phyloP scores from a whole-genome alignment of 2,888 invertebrate genomes.

The Drosophila melanosoma region DNA sequence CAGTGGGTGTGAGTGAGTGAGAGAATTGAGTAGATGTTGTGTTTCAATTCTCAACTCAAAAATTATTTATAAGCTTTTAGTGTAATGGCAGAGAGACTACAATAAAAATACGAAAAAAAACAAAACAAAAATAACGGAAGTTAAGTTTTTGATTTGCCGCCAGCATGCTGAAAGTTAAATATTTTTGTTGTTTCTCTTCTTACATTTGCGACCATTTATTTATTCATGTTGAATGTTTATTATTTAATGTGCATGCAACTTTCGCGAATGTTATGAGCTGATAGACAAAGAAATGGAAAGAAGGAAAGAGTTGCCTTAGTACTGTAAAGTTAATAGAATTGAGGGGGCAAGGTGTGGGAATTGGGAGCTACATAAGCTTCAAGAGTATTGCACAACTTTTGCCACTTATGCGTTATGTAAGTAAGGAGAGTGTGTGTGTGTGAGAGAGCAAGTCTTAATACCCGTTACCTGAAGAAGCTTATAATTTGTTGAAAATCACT shows the following conservation, averaged over 20 bases:
- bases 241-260: conserved; percentile 76
- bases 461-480: conserved; percentile 46
- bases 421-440: conserved; percentile 42
- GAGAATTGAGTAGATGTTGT: conserved; percentile 34
- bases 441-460: conserved; percentile 32
- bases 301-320: conserved; percentile 48
- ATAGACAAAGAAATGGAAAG: not conserved
- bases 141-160: conserved; percentile 68
- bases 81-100: conserved; percentile 64
- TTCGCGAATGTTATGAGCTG: conserved; percentile 46
- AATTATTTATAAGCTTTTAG: conserved; percentile 80
- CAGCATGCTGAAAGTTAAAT: conserved; percentile 30
- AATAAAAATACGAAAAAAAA: conserved; percentile 1
- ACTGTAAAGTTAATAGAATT: not conserved
- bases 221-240: conserved; percentile 74
- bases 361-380: conserved; percentile 29
- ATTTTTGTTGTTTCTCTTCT: conserved; percentile 43
- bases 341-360: not conserved
- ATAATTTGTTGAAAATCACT: conserved; percentile 48
- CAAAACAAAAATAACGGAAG: conserved; percentile 24
- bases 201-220: conserved; percentile 67
- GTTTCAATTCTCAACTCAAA: conserved; percentile 42
- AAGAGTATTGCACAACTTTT: conserved; percentile 75
- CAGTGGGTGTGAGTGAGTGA: conserved; percentile 3
- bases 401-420: conserved; percentile 75